Conservation (phyloP, 2,888 invertebrate genomes). For the Drosophila basisetae region DNA sequence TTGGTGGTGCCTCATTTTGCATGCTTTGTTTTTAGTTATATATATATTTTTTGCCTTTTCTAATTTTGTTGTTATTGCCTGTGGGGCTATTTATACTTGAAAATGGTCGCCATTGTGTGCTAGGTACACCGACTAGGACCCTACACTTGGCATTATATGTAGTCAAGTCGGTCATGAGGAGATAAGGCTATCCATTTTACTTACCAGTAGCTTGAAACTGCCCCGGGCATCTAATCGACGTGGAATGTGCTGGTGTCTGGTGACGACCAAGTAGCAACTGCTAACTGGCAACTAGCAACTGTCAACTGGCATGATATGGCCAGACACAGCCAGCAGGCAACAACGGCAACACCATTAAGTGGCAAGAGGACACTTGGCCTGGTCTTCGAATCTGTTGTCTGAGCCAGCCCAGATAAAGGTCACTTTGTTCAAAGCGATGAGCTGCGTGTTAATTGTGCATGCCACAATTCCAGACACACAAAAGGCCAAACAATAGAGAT, state of each 20-base stretch:
- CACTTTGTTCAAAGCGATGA: background rate
- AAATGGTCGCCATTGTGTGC: constrained; percentile 49
- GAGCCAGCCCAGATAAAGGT: constrained; percentile 18
- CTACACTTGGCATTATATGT: constrained; percentile 45
- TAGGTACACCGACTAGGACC: background rate
- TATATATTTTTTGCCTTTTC: constrained; percentile 7
- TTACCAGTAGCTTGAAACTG: constrained; percentile 43
- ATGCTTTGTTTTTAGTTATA: constrained; percentile 53
- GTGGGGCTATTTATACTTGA: constrained; percentile 62
- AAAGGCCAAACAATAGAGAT: constrained; percentile 1
- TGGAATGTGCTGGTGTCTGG: constrained; percentile 20
- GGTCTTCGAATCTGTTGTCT: constrained; percentile 35
- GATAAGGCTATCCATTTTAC: constrained; percentile 62
- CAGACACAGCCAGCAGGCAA: constrained; percentile 43
- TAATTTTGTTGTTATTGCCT: constrained; percentile 32
- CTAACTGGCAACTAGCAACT: constrained; percentile 26
- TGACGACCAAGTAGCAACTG: constrained; percentile 5
- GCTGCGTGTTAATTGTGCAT: constrained; percentile 45
- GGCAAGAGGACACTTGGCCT: constrained; percentile 19
- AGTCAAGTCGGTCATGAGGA: constrained; percentile 53
- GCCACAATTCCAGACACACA: constrained; percentile 9
- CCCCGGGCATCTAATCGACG: constrained; percentile 47
- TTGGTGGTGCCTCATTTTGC: constrained; percentile 28
- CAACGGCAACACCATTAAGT: constrained; percentile 12
- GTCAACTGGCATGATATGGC: constrained; percentile 49